These are phyloP conservation scores for Himantopus leucocephalus DNA, from an alignment of 2,113 vertebrate species.

Conservation along the genomic window DNA sequence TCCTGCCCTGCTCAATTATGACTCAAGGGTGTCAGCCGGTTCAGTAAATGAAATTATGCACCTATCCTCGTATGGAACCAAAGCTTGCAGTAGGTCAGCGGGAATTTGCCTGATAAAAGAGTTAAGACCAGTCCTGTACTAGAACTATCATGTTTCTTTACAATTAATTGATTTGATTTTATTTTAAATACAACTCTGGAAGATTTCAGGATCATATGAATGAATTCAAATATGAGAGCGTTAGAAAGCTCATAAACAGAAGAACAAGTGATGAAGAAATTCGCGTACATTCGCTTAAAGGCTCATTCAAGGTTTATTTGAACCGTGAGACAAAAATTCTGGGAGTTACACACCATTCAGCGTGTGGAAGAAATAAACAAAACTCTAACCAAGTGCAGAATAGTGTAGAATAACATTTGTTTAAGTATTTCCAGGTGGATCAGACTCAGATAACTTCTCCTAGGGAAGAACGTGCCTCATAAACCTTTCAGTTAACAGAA, in stretches of 20 bases:
- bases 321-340: not conserved
- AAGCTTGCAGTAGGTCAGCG: not conserved
- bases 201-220: not conserved
- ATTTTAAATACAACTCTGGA: not conserved
- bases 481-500: not conserved
- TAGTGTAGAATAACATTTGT: not conserved
- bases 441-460: not conserved
- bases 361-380: not conserved
- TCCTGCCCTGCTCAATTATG: not conserved
- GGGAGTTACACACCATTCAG: not conserved
- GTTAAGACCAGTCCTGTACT: not conserved
- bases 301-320: not conserved
- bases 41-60: not conserved
- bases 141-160: not conserved
- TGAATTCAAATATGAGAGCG: not conserved
- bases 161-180: not conserved
- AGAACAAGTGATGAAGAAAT: not conserved
- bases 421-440: not conserved
- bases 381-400: not conserved
- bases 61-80: not conserved
- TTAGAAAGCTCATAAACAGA: not conserved
- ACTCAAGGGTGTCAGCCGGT: not conserved
- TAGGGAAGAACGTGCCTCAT: not conserved
- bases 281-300: not conserved
- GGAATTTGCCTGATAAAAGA: not conserved